Evolutionary conservation across 2,113 vertebrate genomes (phyloP), one percentile per base, ranked within the genome.

Genomic region (Crypturellus undulatus): DNA sequence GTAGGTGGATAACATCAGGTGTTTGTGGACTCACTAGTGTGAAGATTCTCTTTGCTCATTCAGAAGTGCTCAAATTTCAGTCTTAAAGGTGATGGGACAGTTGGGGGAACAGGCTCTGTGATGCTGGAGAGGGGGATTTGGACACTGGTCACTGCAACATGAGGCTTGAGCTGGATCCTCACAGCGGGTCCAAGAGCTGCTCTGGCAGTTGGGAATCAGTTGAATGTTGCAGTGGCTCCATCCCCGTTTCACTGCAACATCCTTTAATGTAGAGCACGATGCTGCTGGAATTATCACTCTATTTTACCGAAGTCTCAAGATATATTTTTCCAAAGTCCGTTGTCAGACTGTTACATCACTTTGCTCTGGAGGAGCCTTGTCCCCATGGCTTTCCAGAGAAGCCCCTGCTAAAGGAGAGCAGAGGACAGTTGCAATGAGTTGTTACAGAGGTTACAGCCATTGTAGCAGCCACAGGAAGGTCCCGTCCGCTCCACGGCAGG

Each of bases 41-140:
- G n/a, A 52, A 49, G 43, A 4, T 75, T 42, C 28, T 88, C 14
- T 14, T 30, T 24, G 24, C 49, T 68, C 22, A 7, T 63, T 75
- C 17, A 49, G 62, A 71, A 70, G 3, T 3, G 19, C 42, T 49
- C 36, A 42, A 77, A 47, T 3, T 60, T 18, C 47, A 20, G 32
- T 16, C 30, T 51, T 60, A 59, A 77, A 60, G 0, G 0, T 10
- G 36, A 9, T 21, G 68, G 9, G 70, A 3, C 17, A 70, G 84
- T 40, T 10, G 20, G 36, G 59, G 45, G 49, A 82, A 4, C 3
- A 49, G n/a, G 38, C n/a, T 32, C 40, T 19, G 1, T 30, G 28
- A 0, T 10, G 38, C 21, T 49, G 75, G 58, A 67, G 54, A 64
- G 32, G 28, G 22, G 2, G n/a, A 36, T 26, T 49, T 18, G 28